Evolutionary conservation across 2,888 invertebrate species (phyloP).

Genomic region (Eupithecia insigniata): DNA sequence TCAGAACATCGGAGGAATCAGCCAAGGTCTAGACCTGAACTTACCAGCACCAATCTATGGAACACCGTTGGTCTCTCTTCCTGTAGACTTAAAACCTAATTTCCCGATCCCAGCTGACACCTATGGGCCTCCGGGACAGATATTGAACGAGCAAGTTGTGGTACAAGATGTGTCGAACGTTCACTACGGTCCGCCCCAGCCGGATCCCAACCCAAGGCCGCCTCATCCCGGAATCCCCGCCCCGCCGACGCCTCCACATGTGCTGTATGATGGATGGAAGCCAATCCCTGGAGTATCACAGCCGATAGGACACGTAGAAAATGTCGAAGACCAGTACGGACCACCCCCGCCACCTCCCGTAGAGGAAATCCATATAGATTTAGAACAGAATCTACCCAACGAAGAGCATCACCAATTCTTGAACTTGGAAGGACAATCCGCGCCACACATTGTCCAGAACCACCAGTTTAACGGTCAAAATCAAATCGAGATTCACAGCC

Average conservation of each 20-base stretch:
- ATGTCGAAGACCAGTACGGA: slow-evolving; percentile 65
- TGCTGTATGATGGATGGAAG: slow-evolving; percentile 93
- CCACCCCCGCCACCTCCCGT: slow-evolving; percentile 67
- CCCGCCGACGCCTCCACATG: slow-evolving; percentile 89
- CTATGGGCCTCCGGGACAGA: slow-evolving; percentile 79
- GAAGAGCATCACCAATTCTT: slow-evolving; percentile 41
- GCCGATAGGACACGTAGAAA: slow-evolving; percentile 68
- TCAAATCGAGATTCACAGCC: slow-evolving; percentile 44
- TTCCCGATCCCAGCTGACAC: slow-evolving; percentile 74
- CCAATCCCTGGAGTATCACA: slow-evolving; percentile 88
- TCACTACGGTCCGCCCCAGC: slow-evolving; percentile 85
- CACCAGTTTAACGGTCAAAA: slow-evolving; percentile 15
- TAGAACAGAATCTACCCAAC: slow-evolving; percentile 61
- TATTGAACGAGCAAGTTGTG: slow-evolving; percentile 68
- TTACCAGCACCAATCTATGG: slow-evolving; percentile 77
- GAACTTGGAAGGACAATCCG: slow-evolving; percentile 21
- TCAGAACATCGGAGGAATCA: slow-evolving; percentile 42
- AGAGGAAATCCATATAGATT: slow-evolving; percentile 61
- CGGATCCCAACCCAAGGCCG: slow-evolving; percentile 84
- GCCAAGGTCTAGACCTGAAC: slow-evolving; percentile 56
- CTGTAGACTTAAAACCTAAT: slow-evolving; percentile 71
- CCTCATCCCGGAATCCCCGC: slow-evolving; percentile 89
- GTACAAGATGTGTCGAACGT: slow-evolving; percentile 66
- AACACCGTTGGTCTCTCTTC: slow-evolving; percentile 65
- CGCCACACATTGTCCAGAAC: slow-evolving; percentile 16